Percentiles rank a stretch among this genome's conserved stretches.
Conservation (phyloP, 2,113 vertebrate genomes). For the Neolamprologus hecqui region DNA sequence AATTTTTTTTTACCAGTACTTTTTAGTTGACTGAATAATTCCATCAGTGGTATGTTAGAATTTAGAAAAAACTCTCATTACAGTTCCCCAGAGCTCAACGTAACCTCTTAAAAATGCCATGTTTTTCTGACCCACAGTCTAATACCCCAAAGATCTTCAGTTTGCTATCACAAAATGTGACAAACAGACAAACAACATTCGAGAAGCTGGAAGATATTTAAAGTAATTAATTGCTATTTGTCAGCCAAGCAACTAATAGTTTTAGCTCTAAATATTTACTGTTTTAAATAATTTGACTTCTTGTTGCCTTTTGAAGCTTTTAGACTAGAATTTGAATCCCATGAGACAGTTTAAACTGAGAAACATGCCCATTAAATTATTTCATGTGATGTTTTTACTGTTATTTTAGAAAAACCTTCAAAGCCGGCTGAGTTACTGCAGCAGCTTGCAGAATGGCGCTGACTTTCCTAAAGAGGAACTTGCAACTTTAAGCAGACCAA, state of each 20-base stretch:
- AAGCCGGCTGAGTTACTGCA: conserved; percentile 9
- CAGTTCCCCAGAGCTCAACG: neutral
- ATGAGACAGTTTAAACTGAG: neutral
- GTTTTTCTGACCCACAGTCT: neutral
- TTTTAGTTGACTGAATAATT: neutral
- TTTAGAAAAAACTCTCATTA: neutral
- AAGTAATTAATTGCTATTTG: neutral
- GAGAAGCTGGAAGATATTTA: neutral
- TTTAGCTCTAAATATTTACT: neutral
- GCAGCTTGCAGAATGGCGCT: conserved; percentile 16
- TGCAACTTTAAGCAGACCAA: conserved; percentile 67
- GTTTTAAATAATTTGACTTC: neutral
- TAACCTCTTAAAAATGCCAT: neutral
- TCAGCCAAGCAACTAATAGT: neutral
- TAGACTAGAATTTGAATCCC: neutral
- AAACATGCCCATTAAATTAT: neutral
- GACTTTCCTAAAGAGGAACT: conserved; percentile 38
- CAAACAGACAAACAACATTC: neutral
- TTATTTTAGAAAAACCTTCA: neutral
- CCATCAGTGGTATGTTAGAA: neutral
- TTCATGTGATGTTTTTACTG: neutral
- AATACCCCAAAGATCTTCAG: neutral
- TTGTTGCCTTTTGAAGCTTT: neutral
- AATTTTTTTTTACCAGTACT: neutral
- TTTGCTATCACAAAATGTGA: neutral